These are phyloP conservation scores for Chalcosyrphus nemorum DNA, from an alignment of 2,888 invertebrate genomes.

Conservation along the genomic window DNA sequence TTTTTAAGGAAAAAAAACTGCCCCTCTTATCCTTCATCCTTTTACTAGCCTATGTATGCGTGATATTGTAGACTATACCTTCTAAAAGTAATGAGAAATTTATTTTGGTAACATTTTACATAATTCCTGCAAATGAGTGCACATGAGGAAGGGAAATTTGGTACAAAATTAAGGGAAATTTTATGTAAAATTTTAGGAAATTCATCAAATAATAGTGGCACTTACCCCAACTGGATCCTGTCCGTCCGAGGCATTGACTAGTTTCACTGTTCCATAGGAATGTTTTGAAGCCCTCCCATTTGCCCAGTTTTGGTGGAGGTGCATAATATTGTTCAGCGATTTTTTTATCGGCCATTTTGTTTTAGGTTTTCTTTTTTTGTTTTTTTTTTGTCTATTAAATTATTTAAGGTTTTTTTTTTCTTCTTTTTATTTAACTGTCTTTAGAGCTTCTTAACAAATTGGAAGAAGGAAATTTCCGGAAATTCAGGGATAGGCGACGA, in stretches of 20 bases:
- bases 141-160: conserved; percentile 22
- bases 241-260: conserved; percentile 94
- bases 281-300: conserved; percentile 92
- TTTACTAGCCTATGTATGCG: background rate
- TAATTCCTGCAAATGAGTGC: conserved; percentile 26
- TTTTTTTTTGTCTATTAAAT: conserved; percentile 51
- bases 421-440: conserved; percentile 72
- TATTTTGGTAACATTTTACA: conserved; percentile 21
- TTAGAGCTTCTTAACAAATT: conserved; percentile 41
- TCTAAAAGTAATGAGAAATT: background rate
- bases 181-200: background rate
- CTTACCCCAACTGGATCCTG: conserved; percentile 97
- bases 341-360: conserved; percentile 89
- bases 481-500: conserved; percentile 46
- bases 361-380: conserved; percentile 55
- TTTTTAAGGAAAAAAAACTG: conserved; percentile 29
- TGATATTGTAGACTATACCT: background rate
- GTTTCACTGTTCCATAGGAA: conserved; percentile 97
- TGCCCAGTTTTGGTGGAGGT: conserved; percentile 90
- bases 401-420: conserved; percentile 9
- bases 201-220: conserved; percentile 76
- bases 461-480: conserved; percentile 18
- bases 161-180: conserved; percentile 1
- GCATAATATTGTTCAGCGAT: conserved; percentile 89
- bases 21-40: conserved; percentile 7